These are phyloP conservation scores for Ptilonorhynchus violaceus DNA, from an alignment of 2,113 vertebrate species.

Conservation along the genomic window DNA sequence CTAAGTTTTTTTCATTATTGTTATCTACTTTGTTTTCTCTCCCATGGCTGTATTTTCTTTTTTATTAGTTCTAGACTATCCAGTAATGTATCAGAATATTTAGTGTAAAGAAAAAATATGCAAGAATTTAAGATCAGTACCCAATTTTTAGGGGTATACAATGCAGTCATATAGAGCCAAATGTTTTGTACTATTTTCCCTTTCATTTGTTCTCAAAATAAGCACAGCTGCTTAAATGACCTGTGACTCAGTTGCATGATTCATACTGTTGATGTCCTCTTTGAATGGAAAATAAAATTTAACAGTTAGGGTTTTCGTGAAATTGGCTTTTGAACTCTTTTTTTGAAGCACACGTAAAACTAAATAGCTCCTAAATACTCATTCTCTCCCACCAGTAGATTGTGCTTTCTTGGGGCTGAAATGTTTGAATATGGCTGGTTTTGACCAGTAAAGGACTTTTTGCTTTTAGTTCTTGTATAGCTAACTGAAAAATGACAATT, in stretches of 20 bases:
- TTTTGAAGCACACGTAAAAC: background rate
- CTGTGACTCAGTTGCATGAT: background rate
- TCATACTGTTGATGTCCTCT: background rate
- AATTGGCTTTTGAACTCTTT: background rate
- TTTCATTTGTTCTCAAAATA: background rate
- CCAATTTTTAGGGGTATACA: background rate
- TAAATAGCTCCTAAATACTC: background rate
- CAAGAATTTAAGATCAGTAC: background rate
- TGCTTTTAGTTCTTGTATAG: background rate
- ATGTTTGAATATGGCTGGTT: background rate
- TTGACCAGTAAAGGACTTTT: fast-evolving
- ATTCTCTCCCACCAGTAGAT: background rate
- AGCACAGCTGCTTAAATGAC: background rate
- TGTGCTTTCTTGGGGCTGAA: background rate
- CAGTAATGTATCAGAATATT: background rate
- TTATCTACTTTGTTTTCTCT: background rate
- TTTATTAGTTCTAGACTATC: background rate
- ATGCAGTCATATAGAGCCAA: background rate
- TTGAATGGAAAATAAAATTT: background rate
- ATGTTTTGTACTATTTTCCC: background rate
- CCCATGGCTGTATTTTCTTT: background rate
- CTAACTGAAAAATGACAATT: background rate
- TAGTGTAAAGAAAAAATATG: background rate
- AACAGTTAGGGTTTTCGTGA: background rate
- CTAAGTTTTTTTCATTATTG: background rate